A percentile compares a stretch with the other conserved stretches of the same genome.
Evolutionary conservation across 2,888 invertebrate species (phyloP).

Genomic region (Erpobdella octoculata): DNA sequence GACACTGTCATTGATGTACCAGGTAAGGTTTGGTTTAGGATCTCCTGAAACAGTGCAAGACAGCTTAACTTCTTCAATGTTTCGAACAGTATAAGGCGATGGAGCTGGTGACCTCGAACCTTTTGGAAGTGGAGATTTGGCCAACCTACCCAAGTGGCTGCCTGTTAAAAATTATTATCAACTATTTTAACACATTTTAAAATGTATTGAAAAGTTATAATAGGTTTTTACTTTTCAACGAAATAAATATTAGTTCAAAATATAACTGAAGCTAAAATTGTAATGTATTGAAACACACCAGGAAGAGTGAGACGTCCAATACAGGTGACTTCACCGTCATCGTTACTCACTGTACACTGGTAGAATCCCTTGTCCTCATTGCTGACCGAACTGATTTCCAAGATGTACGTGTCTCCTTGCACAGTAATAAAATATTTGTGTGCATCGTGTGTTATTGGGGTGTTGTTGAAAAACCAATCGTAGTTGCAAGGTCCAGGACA

Average conservation of each 20-base stretch:
- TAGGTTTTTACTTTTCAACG: too few relatives aligned
- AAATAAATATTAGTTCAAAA: too few relatives aligned
- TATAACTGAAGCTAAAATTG: too few relatives aligned
- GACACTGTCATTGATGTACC: constrained; percentile 50
- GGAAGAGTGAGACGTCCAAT: constrained; percentile 39
- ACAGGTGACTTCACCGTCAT: constrained; percentile 83
- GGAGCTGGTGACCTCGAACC: constrained; percentile 16
- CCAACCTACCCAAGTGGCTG: not conserved
- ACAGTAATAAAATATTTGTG: constrained; percentile 5
- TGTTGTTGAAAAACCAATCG: constrained; percentile 32
- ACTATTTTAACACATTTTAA: too few relatives aligned
- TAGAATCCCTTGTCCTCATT: constrained; percentile 96
- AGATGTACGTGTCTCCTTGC: constrained; percentile 64
- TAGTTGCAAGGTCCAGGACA: constrained; percentile 15
- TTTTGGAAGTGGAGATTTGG: constrained; percentile 5
- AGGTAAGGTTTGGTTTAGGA: constrained; percentile 47
- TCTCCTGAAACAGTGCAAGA: constrained; percentile 46
- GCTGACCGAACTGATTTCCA: constrained; percentile 81
- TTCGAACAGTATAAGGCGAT: not conserved
- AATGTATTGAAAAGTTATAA: too few relatives aligned
- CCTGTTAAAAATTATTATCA: not conserved
- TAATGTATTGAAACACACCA: constrained; percentile 11
- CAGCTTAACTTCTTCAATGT: constrained; percentile 42
- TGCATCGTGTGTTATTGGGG: constrained; percentile 13
- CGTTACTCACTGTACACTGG: constrained; percentile 70